phyloP scores from a whole-genome alignment of 2,888 invertebrate species.

The Stenichneumon culpator region DNA sequence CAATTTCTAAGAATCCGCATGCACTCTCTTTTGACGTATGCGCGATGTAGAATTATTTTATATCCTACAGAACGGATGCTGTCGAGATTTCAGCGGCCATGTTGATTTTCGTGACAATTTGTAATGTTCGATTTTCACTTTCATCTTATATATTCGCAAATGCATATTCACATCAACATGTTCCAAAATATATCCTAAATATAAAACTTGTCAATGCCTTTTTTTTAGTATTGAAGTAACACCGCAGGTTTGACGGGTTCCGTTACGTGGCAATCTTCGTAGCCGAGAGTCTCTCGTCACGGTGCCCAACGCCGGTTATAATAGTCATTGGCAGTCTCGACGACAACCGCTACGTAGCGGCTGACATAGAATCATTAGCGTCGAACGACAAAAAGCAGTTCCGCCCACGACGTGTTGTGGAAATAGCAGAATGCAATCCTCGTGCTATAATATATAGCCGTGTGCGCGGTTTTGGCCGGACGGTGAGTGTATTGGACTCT shows the following conservation, averaged over 20 bases:
- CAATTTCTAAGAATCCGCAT: too few species aligned
- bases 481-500: constrained; percentile 74
- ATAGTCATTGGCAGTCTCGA: constrained; percentile 25
- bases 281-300: not conserved
- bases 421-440: constrained; percentile 65
- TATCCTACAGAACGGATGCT: too few species aligned
- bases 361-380: constrained; percentile 71
- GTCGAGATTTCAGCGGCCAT: too few species aligned
- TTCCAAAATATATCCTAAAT: not conserved
- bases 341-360: constrained; percentile 11
- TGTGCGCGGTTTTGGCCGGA: not conserved
- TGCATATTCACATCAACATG: too few species aligned
- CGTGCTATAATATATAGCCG: constrained; percentile 47
- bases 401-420: constrained; percentile 68
- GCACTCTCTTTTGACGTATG: too few species aligned
- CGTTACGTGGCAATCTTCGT: not conserved
- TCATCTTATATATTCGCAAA: too few species aligned
- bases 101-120: too few species aligned
- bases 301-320: not conserved
- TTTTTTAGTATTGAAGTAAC: not conserved
- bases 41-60: too few species aligned
- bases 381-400: constrained; percentile 66
- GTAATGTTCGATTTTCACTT: too few species aligned
- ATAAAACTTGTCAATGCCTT: not conserved
- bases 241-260: not conserved